Evolutionary conservation across 2,888 invertebrate species (phyloP).

Genomic region (Xestia sexstrigata): DNA sequence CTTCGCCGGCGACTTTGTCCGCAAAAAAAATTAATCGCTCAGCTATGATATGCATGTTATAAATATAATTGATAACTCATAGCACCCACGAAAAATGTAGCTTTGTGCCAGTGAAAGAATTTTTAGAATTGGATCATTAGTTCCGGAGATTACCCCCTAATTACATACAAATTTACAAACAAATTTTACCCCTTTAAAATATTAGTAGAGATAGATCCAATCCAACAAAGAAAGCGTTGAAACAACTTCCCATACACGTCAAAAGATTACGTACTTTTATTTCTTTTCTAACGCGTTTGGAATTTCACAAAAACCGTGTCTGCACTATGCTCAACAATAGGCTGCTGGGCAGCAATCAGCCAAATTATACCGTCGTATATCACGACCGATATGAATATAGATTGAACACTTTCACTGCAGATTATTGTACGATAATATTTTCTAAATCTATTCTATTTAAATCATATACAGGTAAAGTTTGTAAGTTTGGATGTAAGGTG

Average conservation of each 20-base stretch:
- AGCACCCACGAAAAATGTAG: too few species aligned
- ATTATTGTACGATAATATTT: constrained; percentile 37
- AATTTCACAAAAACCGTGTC: constrained; percentile 62
- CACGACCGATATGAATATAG: constrained; percentile 64
- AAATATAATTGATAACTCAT: too few species aligned
- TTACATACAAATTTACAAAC: too few species aligned
- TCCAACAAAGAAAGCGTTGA: constrained; percentile 35
- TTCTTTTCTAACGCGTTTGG: constrained; percentile 45
- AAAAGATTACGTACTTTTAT: constrained; percentile 35
- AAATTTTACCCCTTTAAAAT: too few species aligned
- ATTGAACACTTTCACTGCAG: constrained; percentile 65
- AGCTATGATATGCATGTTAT: too few species aligned
- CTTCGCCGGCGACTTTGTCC: too few species aligned
- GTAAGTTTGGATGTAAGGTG: neutral
- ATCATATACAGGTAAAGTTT: neutral
- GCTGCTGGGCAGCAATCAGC: constrained; percentile 65
- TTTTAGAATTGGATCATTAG: too few species aligned
- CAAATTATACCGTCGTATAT: constrained; percentile 69
- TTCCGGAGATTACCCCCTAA: too few species aligned
- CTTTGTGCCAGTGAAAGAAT: too few species aligned
- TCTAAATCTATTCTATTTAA: neutral
- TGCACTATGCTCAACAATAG: constrained; percentile 64
- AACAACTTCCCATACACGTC: constrained; percentile 33
- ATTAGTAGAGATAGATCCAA: neutral
- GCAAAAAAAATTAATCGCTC: too few species aligned